A percentile compares a stretch with the other conserved stretches of the same genome.
phyloP scores from a whole-genome alignment of 2,797 vertebrate species.

The Bradypodion ventrale region DNA sequence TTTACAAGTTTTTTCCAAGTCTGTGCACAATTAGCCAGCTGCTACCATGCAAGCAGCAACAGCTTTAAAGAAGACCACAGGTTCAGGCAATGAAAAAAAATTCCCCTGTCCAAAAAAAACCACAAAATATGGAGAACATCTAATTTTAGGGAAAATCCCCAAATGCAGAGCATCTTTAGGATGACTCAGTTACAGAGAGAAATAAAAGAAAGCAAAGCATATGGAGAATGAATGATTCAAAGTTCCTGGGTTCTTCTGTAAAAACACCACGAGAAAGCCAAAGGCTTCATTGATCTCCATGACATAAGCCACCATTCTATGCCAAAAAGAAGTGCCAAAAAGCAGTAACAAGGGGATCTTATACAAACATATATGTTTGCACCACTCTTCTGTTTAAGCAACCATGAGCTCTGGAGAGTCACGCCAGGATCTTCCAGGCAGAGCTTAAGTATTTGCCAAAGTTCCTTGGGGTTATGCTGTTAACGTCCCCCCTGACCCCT shows the following conservation, averaged over 20 bases:
- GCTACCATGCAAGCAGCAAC: not conserved
- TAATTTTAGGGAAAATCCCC: conserved; percentile 10
- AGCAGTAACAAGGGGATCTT: conserved; percentile 30
- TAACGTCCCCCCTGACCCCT: conserved; percentile 17
- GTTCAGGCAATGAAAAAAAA: not conserved
- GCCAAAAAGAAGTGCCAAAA: conserved; percentile 52
- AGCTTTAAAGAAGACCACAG: not conserved
- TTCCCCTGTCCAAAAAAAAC: not conserved
- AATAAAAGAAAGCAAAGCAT: conserved; percentile 43
- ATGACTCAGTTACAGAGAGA: conserved; percentile 37
- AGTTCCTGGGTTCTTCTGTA: conserved; percentile 40
- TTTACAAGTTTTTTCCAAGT: too few relatives aligned
- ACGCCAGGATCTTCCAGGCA: conserved; percentile 39
- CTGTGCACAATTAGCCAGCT: not conserved
- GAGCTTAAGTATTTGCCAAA: not conserved
- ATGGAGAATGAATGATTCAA: conserved; percentile 39
- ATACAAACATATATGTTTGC: not conserved
- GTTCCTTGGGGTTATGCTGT: conserved; percentile 16
- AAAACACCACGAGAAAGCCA: not conserved
- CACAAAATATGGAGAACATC: conserved; percentile 44
- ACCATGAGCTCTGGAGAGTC: conserved; percentile 22
- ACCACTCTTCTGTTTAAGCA: not conserved
- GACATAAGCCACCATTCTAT: conserved; percentile 41
- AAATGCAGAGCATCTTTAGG: conserved; percentile 27
- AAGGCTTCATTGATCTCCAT: conserved; percentile 49